Evolutionary conservation across 2,113 vertebrate species (phyloP).

Genomic region (Paradisaea rubra): DNA sequence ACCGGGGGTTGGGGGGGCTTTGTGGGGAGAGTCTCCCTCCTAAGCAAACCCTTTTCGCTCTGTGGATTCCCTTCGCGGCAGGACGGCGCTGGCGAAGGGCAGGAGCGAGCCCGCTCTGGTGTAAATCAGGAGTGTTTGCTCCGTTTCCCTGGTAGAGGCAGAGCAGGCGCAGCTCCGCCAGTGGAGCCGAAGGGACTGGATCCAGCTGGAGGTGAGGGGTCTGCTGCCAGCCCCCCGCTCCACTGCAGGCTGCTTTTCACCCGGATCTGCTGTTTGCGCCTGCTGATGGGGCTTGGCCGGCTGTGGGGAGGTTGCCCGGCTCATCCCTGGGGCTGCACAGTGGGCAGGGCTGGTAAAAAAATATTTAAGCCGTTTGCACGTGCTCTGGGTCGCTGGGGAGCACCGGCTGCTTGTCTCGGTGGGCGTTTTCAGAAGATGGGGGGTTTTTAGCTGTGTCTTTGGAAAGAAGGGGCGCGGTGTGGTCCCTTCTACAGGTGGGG

Average conservation of each 20-base stretch:
- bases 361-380: background rate
- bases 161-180: background rate
- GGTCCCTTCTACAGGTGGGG: background rate
- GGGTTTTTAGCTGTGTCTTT: background rate
- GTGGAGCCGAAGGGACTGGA: background rate
- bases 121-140: background rate
- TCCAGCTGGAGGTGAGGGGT: background rate
- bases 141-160: background rate
- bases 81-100: accelerated
- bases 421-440: accelerated
- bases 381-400: background rate
- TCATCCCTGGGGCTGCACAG: accelerated
- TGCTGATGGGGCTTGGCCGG: accelerated
- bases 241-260: background rate
- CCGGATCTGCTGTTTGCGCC: accelerated
- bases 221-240: background rate
- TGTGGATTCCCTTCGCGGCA: background rate
- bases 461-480: accelerated
- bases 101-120: accelerated
- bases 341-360: background rate
- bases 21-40: background rate
- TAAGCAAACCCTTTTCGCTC: background rate
- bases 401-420: background rate
- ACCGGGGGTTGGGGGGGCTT: background rate
- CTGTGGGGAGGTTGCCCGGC: accelerated